Percentiles rank a stretch among this genome's conserved stretches.
Evolutionary conservation across 1,140 invertebrate species (phyloP).

Genomic region (Aphidius ervi): DNA sequence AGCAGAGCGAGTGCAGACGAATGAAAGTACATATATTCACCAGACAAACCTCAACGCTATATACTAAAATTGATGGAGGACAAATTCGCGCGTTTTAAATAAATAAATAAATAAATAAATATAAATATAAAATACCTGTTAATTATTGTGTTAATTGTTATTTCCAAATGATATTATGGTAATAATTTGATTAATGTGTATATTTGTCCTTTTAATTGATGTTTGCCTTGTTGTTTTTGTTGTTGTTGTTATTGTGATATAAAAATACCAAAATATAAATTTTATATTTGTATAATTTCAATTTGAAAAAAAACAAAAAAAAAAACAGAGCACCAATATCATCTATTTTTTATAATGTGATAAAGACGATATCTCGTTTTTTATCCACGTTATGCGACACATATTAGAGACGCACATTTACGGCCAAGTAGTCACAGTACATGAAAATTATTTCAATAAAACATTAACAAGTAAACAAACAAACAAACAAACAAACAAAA

Average conservation of each 20-base stretch:
- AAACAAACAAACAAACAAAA: conserved; percentile 1
- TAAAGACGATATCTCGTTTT: conserved; percentile 19
- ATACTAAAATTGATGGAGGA: conserved; percentile 19
- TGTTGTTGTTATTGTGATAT: conserved; percentile 5
- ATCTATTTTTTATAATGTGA: neutral
- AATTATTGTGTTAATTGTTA: conserved; percentile 1
- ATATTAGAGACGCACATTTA: conserved; percentile 18
- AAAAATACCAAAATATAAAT: too few species aligned
- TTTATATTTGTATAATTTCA: too few species aligned
- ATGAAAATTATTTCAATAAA: neutral
- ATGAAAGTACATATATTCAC: conserved; percentile 14
- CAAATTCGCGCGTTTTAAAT: conserved; percentile 10
- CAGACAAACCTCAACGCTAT: conserved; percentile 15
- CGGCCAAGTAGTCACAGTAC: conserved; percentile 6
- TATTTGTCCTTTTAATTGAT: neutral
- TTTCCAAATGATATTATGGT: conserved; percentile 2
- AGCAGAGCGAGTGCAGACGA: neutral
- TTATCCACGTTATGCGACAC: conserved; percentile 19
- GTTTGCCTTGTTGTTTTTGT: conserved; percentile 3
- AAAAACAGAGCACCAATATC: conserved; percentile 17
- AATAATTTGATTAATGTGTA: neutral
- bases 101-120: too few species aligned
- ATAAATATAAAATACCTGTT: conserved; percentile 11
- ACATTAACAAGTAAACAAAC: neutral
- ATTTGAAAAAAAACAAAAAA: neutral